Evolutionary conservation across 2,797 vertebrate species (phyloP), one percentile per base, ranked within the genome.

Genomic region (Tachyglossus aculeatus): DNA sequence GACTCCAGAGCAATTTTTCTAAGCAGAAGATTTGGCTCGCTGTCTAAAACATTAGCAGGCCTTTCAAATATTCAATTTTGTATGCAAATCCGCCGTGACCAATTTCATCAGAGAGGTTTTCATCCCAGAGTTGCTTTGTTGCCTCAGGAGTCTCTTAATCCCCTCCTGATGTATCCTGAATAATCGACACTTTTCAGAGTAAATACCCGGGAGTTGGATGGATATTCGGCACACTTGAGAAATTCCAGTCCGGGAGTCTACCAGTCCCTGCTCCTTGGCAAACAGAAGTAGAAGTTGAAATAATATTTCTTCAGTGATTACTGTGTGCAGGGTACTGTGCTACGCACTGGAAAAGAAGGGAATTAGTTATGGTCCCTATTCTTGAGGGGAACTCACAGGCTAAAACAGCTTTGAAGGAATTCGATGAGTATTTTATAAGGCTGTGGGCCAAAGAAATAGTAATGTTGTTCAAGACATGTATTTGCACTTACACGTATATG

Each of bases 311-410:
- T n/a, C n/a, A n/a, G n/a, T n/a, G n/a, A n/a, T n/a, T n/a, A n/a
- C n/a, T n/a, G n/a, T n/a, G n/a, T n/a, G n/a, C n/a, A n/a, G n/a
- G n/a, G n/a, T n/a, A n/a, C n/a, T n/a, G n/a, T n/a, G n/a, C n/a
- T n/a, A n/a, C n/a, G n/a, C n/a, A n/a, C n/a, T n/a, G n/a, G n/a
- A n/a, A n/a, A n/a, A n/a, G n/a, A n/a, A n/a, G n/a, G n/a, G n/a
- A n/a, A n/a, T n/a, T n/a, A n/a, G n/a, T n/a, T n/a, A n/a, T n/a
- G n/a, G n/a, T n/a, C n/a, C n/a, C n/a, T n/a, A n/a, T n/a, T n/a
- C n/a, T n/a, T n/a, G n/a, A 52, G 78, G 36, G 50, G 56, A 36
- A 77, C 51, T 32, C 29, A 66, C 29, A 66, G 55, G 22, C 12
- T 48, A 31, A 48, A 29, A 29, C n/a, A 11, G 15, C 25, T 19